Base-by-base conservation (phyloP, 2,797 vertebrate genomes). In the Anabas testudineus region DNA sequence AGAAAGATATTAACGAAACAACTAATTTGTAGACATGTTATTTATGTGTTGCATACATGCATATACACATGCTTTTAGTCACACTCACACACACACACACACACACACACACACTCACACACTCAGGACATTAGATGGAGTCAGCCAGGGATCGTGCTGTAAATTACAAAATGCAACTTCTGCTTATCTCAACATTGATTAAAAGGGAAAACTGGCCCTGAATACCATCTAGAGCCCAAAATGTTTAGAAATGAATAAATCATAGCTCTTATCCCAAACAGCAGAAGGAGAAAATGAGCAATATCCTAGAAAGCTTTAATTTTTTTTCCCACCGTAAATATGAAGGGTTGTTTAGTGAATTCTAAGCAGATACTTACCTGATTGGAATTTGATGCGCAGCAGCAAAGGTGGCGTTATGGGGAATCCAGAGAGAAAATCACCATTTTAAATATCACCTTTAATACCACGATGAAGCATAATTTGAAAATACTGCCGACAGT, bases 231-330 rank as follows among this genome's bases (percentile, higher is more conserved):
- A 45, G 5, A 80, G 66, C 68, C 78, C 61, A 82, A 86, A 87
- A 87, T 73, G 79, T 79, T 81, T 84, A 61, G 75, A 85, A 87
- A 90, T 92, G 80, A 91, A 92, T 92, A 92, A 91, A 91, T 90
- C 81, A 88, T 87, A 66, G 64, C 58, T 71, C 67, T 83, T 87
- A 85, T 87, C 81, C 83, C 78, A 72, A 88, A 88, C 78, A 86
- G 90, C 77, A 87, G 82, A 83, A 71, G 67, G 82, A 85, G 83
- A 92, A 88, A 90, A 89, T 89, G 85, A 89, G 88, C 80, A 86
- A 91, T 88, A 84, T 87, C 79, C 83, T 77, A 69, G 81, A 91
- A 89, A 83, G 74, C 78, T 87, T 85, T 84, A 72, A 87, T 86
- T 91, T 85, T 71, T 87, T 80, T 75, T 55, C 45, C 18, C 57